Percentiles rank a stretch among this genome's conserved stretches.
phyloP scores from a whole-genome alignment of 30 jellyfish, hydroid and myxozoan genomes.

The Hydractinia symbiolongicarpus region DNA sequence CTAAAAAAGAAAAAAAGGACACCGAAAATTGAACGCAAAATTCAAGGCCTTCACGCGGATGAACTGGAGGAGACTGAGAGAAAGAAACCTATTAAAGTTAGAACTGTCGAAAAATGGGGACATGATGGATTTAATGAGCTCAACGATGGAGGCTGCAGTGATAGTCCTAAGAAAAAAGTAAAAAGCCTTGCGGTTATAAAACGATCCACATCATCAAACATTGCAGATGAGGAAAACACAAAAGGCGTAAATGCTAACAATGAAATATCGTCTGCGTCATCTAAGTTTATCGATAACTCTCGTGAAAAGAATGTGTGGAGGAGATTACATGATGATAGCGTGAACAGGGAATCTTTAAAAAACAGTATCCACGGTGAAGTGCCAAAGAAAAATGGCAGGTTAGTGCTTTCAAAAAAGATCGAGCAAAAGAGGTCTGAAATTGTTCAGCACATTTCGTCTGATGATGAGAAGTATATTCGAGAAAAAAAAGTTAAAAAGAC shows the following conservation, averaged over 20 bases:
- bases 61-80: background rate
- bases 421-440: background rate
- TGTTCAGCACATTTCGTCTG: background rate
- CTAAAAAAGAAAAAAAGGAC: background rate
- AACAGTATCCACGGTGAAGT: constrained; percentile 13
- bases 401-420: constrained; percentile 8
- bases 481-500: no score
- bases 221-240: background rate
- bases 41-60: constrained; percentile 10
- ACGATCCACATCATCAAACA: background rate
- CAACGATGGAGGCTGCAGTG: background rate
- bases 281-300: background rate
- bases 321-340: background rate
- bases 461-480: no score
- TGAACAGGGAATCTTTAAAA: background rate
- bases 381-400: background rate
- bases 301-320: background rate
- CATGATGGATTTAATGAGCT: constrained; percentile 14
- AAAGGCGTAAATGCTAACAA: background rate
- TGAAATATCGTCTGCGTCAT: background rate
- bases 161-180: background rate
- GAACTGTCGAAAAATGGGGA: constrained; percentile 9
- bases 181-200: constrained; percentile 10
- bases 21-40: background rate
- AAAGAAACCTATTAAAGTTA: background rate